Evolutionary conservation across 2,888 invertebrate species (phyloP).

Genomic region (Cyrtodaria siliqua): DNA sequence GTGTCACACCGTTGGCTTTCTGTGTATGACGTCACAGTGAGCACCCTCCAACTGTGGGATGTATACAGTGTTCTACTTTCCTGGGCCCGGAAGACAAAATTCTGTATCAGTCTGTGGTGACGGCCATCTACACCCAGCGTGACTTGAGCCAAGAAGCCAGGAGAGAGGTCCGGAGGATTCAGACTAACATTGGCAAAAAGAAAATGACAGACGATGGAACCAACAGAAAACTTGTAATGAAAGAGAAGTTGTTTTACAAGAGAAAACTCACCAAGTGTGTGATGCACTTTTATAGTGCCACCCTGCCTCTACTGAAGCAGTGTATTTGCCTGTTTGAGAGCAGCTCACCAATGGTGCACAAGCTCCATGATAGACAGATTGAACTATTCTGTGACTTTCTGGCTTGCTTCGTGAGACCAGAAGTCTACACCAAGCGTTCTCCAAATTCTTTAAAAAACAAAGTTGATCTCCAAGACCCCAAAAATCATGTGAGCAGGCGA

Average conservation of each 20-base stretch:
- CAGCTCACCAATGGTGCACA: constrained; percentile 41
- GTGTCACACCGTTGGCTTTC: constrained; percentile 60
- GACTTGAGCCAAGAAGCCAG: too few relatives aligned
- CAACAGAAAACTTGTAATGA: constrained; percentile 38
- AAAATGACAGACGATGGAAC: constrained; percentile 38
- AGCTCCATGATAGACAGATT: constrained; percentile 44
- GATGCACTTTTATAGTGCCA: constrained; percentile 28
- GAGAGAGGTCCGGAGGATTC: constrained; percentile 28
- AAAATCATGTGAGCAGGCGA: constrained; percentile 33
- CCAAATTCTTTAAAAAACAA: too few relatives aligned
- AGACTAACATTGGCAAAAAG: constrained; percentile 15
- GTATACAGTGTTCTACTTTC: too few relatives aligned
- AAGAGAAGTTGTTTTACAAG: constrained; percentile 34
- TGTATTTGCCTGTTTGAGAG: constrained; percentile 33
- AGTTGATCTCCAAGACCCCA: too few relatives aligned
- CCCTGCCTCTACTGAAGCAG: constrained; percentile 29
- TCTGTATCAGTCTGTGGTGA: too few relatives aligned
- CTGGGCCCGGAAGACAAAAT: too few relatives aligned
- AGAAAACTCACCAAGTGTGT: too few relatives aligned
- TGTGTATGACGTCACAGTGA: constrained; percentile 44
- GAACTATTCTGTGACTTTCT: constrained; percentile 33
- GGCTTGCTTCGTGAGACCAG: constrained; percentile 38
- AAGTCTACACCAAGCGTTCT: constrained; percentile 27
- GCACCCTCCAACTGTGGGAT: constrained; percentile 26
- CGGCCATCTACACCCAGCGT: too few relatives aligned